Conservation (phyloP, 2,797 vertebrate species). For the Enteromius fasciolatus region DNA sequence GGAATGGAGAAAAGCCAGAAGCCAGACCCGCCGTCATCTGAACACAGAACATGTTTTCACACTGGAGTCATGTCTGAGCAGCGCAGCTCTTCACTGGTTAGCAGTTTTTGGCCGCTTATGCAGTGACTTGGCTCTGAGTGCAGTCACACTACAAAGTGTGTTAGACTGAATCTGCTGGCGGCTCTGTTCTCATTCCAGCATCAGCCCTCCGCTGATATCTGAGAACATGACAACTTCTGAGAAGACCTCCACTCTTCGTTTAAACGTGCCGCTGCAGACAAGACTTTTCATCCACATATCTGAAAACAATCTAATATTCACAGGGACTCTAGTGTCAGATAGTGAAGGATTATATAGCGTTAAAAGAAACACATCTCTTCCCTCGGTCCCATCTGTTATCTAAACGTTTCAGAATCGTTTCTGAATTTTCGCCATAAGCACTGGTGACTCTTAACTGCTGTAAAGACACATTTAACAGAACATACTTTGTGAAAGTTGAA, state of each 20-base stretch:
- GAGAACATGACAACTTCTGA: not conserved
- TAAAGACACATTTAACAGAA: not conserved
- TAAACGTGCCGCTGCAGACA: conserved; percentile 6
- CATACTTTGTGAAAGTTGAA: conserved; percentile 3
- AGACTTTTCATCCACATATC: not conserved
- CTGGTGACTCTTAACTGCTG: not conserved
- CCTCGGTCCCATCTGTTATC: not conserved
- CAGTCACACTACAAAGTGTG: conserved; percentile 46
- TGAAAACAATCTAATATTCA: not conserved
- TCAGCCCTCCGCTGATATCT: conserved; percentile 16
- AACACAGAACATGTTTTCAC: conserved; percentile 46
- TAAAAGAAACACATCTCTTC: not conserved
- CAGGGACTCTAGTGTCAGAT: not conserved
- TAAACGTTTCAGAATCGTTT: conserved; percentile 1
- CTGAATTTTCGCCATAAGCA: not conserved
- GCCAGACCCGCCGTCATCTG: conserved; percentile 15
- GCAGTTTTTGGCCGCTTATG: conserved; percentile 19
- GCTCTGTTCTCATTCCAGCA: conserved; percentile 52
- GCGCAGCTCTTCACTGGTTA: conserved; percentile 10
- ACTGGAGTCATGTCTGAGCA: conserved; percentile 55
- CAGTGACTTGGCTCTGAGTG: conserved; percentile 45
- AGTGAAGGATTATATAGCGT: not conserved
- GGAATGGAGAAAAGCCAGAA: conserved; percentile 30
- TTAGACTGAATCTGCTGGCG: conserved; percentile 45
- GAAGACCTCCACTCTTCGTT: conserved; percentile 29